Evolutionary conservation across 2,888 invertebrate genomes (phyloP).

Genomic region (Philopedon plagiatum): DNA sequence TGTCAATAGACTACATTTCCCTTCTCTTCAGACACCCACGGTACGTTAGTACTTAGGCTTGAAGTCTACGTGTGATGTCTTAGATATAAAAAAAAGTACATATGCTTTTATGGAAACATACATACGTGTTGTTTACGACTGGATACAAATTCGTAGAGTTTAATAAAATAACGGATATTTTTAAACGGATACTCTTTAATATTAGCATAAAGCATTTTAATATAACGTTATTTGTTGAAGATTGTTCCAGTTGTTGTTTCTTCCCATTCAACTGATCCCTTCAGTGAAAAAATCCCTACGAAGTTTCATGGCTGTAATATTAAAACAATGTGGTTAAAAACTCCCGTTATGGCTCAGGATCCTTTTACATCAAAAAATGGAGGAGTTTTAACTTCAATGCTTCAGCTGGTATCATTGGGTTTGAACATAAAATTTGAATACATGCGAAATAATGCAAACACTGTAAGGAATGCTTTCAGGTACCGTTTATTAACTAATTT

Average conservation of each 20-base stretch:
- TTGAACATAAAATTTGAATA: conserved; percentile 1
- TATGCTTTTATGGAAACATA: too few species aligned
- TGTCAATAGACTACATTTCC: too few species aligned
- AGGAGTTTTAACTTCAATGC: not conserved
- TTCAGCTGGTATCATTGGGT: not conserved
- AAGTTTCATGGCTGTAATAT: not conserved
- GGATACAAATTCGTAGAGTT: too few species aligned
- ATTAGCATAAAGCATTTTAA: too few species aligned
- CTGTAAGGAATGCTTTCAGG: not conserved
- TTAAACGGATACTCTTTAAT: too few species aligned
- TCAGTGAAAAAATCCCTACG: not conserved
- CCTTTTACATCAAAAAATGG: not conserved
- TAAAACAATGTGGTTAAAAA: not conserved
- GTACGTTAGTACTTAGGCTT: too few species aligned
- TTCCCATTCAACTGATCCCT: not conserved
- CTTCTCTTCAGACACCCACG: too few species aligned
- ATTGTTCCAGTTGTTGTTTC: not conserved
- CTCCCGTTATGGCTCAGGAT: not conserved
- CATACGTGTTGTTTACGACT: too few species aligned
- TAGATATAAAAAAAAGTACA: too few species aligned
- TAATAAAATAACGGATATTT: too few species aligned
- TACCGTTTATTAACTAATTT: not conserved
- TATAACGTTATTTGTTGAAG: not conserved
- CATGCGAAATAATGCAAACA: not conserved
- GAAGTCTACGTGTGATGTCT: too few species aligned